Percentiles rank a stretch among this genome's conserved stretches.
Evolutionary conservation across 2,888 invertebrate species (phyloP).

Genomic region (Hartigia nigra): DNA sequence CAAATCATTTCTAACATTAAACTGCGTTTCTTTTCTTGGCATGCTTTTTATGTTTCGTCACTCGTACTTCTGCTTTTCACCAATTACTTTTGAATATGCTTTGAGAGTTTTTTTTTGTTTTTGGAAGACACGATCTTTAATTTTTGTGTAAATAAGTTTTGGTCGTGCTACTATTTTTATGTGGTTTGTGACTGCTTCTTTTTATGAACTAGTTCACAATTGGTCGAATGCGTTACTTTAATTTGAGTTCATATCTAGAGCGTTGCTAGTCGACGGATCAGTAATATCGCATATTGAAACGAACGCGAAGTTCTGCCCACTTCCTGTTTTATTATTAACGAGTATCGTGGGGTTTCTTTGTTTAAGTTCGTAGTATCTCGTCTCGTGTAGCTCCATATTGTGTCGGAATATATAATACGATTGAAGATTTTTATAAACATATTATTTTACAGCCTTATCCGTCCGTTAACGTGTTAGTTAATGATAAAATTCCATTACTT

Average conservation of each 20-base stretch:
- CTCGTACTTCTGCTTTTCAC: too few relatives aligned
- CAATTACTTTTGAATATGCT: background rate
- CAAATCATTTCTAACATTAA: background rate
- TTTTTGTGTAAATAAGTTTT: background rate
- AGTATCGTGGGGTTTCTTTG: background rate
- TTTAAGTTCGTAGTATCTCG: background rate
- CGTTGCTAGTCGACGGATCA: background rate
- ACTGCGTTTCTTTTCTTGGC: background rate
- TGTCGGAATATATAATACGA: background rate
- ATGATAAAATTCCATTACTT: background rate
- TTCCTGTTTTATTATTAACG: background rate
- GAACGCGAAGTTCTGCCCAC: background rate
- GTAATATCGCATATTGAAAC: background rate
- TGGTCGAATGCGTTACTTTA: background rate
- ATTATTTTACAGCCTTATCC: background rate
- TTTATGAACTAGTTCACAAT: background rate
- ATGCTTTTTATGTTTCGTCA: too few relatives aligned
- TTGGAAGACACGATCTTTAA: background rate
- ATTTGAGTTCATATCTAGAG: background rate
- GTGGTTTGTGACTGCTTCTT: background rate
- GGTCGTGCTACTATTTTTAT: background rate
- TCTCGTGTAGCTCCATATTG: background rate
- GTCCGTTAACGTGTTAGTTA: background rate
- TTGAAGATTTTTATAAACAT: background rate
- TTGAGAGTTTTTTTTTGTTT: background rate